Conservation (phyloP, 2,113 vertebrate genomes). For the Cebidichthys violaceus region DNA sequence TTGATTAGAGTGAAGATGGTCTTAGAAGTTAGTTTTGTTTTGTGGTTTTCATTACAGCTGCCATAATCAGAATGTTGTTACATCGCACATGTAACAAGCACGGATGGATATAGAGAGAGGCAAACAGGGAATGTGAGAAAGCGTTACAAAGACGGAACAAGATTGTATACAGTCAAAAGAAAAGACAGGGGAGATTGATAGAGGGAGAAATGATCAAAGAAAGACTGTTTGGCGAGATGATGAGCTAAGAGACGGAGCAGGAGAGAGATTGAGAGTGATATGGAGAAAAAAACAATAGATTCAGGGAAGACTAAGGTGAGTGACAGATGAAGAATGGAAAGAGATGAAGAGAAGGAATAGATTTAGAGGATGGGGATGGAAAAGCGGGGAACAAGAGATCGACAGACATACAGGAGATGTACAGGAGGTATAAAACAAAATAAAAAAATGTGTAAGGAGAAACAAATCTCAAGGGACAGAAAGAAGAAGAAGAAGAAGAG, state of each 20-base stretch:
- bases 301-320: not conserved
- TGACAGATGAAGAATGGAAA: not conserved
- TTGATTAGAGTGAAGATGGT: conserved; percentile 61
- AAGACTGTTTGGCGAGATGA: not conserved
- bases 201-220: not conserved
- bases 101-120: not conserved
- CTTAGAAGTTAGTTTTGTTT: conserved; percentile 19
- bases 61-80: not conserved
- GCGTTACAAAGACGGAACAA: not conserved
- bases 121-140: not conserved
- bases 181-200: not conserved
- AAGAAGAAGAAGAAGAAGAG: conserved; percentile 1
- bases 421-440: not conserved
- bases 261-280: not conserved
- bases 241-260: not conserved
- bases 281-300: not conserved
- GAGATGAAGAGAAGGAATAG: not conserved
- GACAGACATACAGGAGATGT: not conserved
- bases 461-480: not conserved
- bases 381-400: not conserved
- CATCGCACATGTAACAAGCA: not conserved
- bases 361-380: not conserved
- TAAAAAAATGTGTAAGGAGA: not conserved
- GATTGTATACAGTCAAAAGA: not conserved
- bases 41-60: not conserved